Percentiles rank a stretch among this genome's conserved stretches.
These are phyloP conservation scores for Proteles cristata DNA, from an alignment of 2,113 vertebrate genomes.

Conservation along the genomic window DNA sequence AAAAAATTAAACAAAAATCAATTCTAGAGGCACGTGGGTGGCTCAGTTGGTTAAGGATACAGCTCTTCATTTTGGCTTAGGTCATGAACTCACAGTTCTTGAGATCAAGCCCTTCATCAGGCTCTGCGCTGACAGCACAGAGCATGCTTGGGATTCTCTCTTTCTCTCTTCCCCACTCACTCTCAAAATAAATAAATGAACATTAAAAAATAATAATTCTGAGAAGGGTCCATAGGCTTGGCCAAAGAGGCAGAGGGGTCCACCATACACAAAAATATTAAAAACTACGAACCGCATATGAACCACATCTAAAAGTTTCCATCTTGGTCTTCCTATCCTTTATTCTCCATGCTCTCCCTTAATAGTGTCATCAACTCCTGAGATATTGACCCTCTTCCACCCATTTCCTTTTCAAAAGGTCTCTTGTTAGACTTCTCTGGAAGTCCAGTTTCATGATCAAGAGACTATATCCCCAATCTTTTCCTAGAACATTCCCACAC, in stretches of 20 bases:
- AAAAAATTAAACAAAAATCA: too few relatives aligned
- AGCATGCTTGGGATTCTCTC: too few relatives aligned
- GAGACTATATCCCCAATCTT: not conserved
- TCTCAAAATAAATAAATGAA: too few relatives aligned
- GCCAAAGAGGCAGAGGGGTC: not conserved
- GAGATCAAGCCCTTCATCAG: too few relatives aligned
- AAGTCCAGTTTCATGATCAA: constrained; percentile 1
- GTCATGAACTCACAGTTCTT: too few relatives aligned
- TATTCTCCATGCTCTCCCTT: not conserved
- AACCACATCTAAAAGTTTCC: not conserved
- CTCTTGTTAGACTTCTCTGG: not conserved
- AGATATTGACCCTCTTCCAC: not conserved
- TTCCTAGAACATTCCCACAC: not conserved
- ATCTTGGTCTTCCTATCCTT: not conserved
- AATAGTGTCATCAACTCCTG: not conserved
- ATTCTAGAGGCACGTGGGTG: too few relatives aligned
- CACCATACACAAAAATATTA: not conserved
- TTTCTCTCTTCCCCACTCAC: too few relatives aligned
- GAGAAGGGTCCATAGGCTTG: not conserved
- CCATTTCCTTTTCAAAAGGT: not conserved
- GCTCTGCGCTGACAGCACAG: too few relatives aligned
- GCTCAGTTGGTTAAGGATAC: too few relatives aligned
- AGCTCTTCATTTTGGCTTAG: too few relatives aligned
- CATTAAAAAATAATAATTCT: not conserved
- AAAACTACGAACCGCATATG: not conserved